phyloP scores from a whole-genome alignment of 1,140 invertebrate species.

The Acromyrmex charruanus region DNA sequence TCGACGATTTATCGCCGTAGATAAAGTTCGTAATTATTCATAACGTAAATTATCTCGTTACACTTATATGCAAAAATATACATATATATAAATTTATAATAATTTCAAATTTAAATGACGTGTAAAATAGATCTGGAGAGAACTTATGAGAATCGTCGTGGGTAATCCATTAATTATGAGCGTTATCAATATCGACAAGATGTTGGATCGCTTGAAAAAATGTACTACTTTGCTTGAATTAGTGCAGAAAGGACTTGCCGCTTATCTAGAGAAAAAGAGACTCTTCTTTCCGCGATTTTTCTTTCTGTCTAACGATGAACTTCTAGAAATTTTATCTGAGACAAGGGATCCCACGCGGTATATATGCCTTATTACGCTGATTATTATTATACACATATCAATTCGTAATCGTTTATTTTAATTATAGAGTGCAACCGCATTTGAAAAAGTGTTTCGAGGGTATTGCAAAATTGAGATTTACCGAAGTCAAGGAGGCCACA shows the following conservation, averaged over 20 bases:
- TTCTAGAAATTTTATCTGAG: constrained; percentile 98
- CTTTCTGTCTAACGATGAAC: constrained; percentile 98
- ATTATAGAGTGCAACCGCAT: constrained; percentile 95
- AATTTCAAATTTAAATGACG: constrained; percentile 19
- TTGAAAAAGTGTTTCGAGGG: constrained; percentile 99
- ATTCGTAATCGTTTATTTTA: neutral
- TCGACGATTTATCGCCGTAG: constrained; percentile 95
- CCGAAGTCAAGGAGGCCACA: constrained; percentile 94
- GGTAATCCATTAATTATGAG: constrained; percentile 93
- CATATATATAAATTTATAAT: constrained; percentile 9
- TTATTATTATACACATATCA: neutral
- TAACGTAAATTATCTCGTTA: neutral
- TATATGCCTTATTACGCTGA: constrained; percentile 13
- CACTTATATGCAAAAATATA: neutral
- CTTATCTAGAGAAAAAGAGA: constrained; percentile 98
- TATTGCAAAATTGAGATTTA: constrained; percentile 95
- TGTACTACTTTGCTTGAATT: constrained; percentile 95
- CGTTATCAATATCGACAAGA: constrained; percentile 96
- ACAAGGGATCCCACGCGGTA: constrained; percentile 98
- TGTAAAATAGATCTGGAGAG: constrained; percentile 92
- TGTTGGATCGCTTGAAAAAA: constrained; percentile 96
- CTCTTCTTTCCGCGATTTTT: constrained; percentile 98
- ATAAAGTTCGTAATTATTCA: constrained; percentile 91
- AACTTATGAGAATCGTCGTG: constrained; percentile 96
- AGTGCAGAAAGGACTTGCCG: constrained; percentile 97